Base-by-base conservation (phyloP, 1,140 invertebrate genomes). In the Pristionchus pacificus region DNA sequence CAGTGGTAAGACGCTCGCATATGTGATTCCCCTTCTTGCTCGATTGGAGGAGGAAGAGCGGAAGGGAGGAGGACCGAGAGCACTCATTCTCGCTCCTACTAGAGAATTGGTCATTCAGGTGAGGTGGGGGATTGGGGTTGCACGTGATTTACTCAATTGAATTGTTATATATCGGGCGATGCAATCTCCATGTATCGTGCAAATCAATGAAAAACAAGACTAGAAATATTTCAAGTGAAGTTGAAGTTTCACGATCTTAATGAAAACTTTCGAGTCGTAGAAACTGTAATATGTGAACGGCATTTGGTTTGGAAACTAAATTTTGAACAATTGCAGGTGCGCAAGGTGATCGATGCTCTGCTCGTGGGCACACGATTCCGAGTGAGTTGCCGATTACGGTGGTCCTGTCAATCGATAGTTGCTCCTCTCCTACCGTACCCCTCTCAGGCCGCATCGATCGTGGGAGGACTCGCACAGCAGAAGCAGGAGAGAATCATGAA, bases 1-100 rank as follows among this genome's bases (percentile, higher is more conserved):
- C 10, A 96, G 93, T 88, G 95, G 95, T 0, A 98, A 97, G 88
- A 98, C 94, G 0, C 85, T 97, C 55, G 94, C 94, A 0, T 98
- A 97, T 89, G 93, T 91, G 2, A 91, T 97, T 72, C 95, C 95
- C 28, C 90, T 97, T 58, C 84, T 97, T 60, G 85, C 89, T 74
- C 91, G 91, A 15, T 94, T 97, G 72, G 85, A 95, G 65, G 87
- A 2, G 68, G 71, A 76, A 49, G 60, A 68, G 30, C 71, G 72
- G 55, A 57, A 64, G 27, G 59, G 58, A 14, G 6, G 28, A 15
- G 71, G 69, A 70, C 65, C 58, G 55, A 66, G 55, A 83, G 92
- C 91, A 2, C 85, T 97, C 2, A 90, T 98, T 71, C 80, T 97
- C 32, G 94, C 94, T 19, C 95, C 95, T 2, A 98, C 95, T 0